Conservation (phyloP, 1,140 invertebrate species). For the Drosophila fuyamai region DNA sequence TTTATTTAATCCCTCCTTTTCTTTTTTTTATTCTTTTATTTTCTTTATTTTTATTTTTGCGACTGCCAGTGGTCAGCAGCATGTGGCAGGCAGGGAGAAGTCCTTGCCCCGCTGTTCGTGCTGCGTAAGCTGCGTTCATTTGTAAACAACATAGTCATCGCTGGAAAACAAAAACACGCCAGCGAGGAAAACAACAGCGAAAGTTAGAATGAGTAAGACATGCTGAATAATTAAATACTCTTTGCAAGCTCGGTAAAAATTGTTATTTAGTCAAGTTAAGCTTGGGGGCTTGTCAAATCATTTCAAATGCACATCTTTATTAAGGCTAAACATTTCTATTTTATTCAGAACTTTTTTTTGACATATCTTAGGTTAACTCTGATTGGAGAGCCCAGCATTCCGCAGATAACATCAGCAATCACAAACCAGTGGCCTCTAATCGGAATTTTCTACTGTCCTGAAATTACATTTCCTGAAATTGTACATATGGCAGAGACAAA, state of each 20-base stretch:
- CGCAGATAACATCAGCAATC: constrained; percentile 6
- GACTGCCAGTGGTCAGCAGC: constrained; percentile 36
- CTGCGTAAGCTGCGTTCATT: constrained; percentile 51
- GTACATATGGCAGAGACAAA: constrained; percentile 11
- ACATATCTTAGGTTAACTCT: background rate
- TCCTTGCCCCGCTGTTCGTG: constrained; percentile 29
- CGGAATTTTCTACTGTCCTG: background rate
- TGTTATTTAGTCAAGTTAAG: background rate
- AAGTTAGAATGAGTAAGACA: background rate
- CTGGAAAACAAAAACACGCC: constrained; percentile 53
- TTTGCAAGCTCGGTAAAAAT: background rate
- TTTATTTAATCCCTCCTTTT: background rate
- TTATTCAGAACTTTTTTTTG: background rate
- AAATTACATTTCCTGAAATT: constrained; percentile 9
- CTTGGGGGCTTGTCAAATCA: background rate
- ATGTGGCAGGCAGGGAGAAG: constrained; percentile 30
- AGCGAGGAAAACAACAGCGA: constrained; percentile 30
- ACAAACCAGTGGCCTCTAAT: constrained; percentile 6
- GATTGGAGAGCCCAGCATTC: background rate
- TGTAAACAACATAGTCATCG: constrained; percentile 55
- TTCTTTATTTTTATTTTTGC: constrained; percentile 5
- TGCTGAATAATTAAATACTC: background rate
- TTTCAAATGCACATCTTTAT: background rate
- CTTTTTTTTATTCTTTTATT: constrained; percentile 2
- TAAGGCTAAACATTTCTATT: background rate